Conservation (phyloP, 2,888 invertebrate genomes). For the Aethes cnicana region DNA sequence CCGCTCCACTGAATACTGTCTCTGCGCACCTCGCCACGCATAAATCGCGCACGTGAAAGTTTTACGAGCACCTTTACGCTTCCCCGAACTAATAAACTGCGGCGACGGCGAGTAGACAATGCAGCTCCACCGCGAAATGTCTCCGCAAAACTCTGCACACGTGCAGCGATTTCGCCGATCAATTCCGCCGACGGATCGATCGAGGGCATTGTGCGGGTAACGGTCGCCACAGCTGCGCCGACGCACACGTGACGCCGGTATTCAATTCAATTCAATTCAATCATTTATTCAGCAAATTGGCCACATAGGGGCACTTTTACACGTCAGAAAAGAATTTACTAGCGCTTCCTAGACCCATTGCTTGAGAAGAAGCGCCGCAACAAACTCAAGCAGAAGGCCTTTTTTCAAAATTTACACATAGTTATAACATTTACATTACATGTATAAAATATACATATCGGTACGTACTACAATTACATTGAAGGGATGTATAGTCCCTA, state of each 20-base stretch:
- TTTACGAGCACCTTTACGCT: slow-evolving; percentile 78
- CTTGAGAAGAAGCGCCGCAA: too few species aligned
- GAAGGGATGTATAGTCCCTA: too few species aligned
- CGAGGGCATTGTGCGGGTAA: slow-evolving; percentile 82
- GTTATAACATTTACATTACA: too few species aligned
- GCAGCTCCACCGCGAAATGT: slow-evolving; percentile 67
- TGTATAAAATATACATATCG: too few species aligned
- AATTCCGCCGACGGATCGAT: slow-evolving; percentile 77
- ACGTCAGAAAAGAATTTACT: too few species aligned
- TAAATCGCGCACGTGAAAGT: slow-evolving; percentile 80
- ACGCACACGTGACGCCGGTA: slow-evolving; percentile 71
- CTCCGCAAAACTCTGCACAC: slow-evolving; percentile 64
- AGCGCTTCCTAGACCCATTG: too few species aligned
- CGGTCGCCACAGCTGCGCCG: slow-evolving; percentile 80
- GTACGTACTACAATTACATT: too few species aligned
- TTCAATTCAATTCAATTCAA: too few species aligned
- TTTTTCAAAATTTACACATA: too few species aligned
- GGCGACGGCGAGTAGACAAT: slow-evolving; percentile 65
- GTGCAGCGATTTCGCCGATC: slow-evolving; percentile 77
- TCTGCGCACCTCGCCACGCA: slow-evolving; percentile 62
- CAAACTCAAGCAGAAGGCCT: too few species aligned
- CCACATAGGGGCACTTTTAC: too few species aligned
- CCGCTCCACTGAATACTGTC: slow-evolving; percentile 74
- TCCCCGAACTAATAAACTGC: slow-evolving; percentile 73
- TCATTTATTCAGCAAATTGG: too few species aligned